Base-by-base conservation (phyloP, 2,888 invertebrate species). In the Dendrolimus houi region DNA sequence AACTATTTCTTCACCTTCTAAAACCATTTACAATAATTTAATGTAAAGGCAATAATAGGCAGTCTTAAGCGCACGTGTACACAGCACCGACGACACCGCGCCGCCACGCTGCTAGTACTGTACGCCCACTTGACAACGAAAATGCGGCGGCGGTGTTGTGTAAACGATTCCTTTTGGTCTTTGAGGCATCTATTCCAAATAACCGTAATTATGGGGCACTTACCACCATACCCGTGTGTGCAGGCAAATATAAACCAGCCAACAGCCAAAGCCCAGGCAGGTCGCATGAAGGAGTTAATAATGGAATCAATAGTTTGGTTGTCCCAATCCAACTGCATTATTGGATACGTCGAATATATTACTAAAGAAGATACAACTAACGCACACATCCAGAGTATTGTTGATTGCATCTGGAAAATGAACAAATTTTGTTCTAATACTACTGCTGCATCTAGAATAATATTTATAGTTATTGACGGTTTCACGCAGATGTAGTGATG, bases 241-340 rank as follows among this genome's bases (percentile, higher is more conserved):
- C 92, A 92, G 0, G 89, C 87, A 52, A 90, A 79, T 14, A 91
- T 74, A 3, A 92, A 68, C 91, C 91, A 91, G 0, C 85, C 79
- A 1, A 92, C 61, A 8, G 80, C 85, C 9, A 85, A 41, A 0
- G 85, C 80, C 92, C 92, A 92, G 0, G 70, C 67, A 0, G 87
- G 79, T 54, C 89, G 72, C 67, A 83, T 77, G 56, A 85, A 81
- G 0, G 86, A 83, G 59, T 85, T 85, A 54, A 83, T 72, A 13
- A 83, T 54, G 54, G 67, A 79, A 57, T 85, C 83, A 29, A 72
- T 71, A 0, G 72, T 56, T 58, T 82, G 79, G 54, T 79, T 83
- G 53, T 81, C 62, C 80, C 83, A 84, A 14, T 79, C 75, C 0
- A 66, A 8, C 55, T 81, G 75, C 67, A 75, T 69, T 13, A 77